Conservation (phyloP, 1,140 invertebrate genomes). For the Lanistes nyassanus region DNA sequence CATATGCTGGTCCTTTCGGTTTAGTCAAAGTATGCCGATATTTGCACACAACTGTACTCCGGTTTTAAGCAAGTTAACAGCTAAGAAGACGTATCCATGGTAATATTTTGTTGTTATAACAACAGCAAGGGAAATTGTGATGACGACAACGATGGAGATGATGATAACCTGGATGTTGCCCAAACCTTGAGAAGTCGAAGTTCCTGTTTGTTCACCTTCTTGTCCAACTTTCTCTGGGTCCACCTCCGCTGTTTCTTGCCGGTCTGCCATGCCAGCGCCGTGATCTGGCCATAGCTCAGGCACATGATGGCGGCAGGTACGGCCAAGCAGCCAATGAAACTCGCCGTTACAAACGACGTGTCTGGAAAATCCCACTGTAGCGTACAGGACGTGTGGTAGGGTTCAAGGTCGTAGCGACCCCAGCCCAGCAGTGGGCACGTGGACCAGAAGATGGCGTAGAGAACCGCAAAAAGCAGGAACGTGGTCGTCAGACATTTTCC, state of each 20-base stretch:
- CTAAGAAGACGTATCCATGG: too few relatives aligned
- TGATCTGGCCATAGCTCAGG: constrained; percentile 35
- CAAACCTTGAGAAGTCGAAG: constrained; percentile 31
- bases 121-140: too few relatives aligned
- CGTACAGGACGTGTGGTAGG: constrained; percentile 63
- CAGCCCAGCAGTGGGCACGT: constrained; percentile 53
- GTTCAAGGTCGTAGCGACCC: constrained; percentile 62
- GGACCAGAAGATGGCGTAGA: constrained; percentile 48
- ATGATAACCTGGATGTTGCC: too few relatives aligned
- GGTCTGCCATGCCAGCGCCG: constrained; percentile 15
- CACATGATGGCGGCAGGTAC: constrained; percentile 45
- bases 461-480: neutral
- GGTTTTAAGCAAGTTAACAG: too few relatives aligned
- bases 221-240: constrained; percentile 14
- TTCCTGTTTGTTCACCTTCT: constrained; percentile 28
- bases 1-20: too few relatives aligned
- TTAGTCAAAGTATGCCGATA: too few relatives aligned
- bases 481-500: too few relatives aligned
- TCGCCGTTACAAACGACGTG: constrained; percentile 44
- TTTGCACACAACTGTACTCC: too few relatives aligned
- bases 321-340: constrained; percentile 44
- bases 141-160: too few relatives aligned
- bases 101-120: too few relatives aligned
- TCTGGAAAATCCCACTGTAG: constrained; percentile 57
- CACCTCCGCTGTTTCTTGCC: constrained; percentile 25